phyloP scores from a whole-genome alignment of 2,797 vertebrate genomes.

The Nasua narica region DNA sequence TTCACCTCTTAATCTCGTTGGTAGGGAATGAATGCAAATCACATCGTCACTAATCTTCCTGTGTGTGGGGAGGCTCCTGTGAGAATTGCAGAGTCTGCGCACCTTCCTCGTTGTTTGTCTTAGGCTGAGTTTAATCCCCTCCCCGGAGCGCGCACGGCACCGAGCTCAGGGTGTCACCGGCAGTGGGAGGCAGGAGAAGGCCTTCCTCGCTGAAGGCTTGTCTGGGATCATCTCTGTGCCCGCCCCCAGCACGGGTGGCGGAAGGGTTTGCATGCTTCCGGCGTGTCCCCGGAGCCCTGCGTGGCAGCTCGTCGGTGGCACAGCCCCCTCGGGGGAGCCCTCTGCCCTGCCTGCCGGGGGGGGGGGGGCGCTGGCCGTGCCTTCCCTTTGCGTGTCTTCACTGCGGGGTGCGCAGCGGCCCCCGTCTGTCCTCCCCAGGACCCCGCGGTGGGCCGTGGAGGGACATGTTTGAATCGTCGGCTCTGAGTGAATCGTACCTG shows the following conservation, averaged over 20 bases:
- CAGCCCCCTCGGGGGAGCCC: neutral
- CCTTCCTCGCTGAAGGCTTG: rapidly evolving
- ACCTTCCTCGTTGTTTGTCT: neutral
- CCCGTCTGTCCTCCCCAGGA: rapidly evolving
- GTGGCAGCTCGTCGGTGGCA: neutral
- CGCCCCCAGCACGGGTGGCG: neutral
- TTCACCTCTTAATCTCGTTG: rapidly evolving
- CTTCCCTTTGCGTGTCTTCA: neutral
- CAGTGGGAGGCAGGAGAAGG: rapidly evolving
- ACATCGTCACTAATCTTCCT: rapidly evolving
- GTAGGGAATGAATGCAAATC: neutral
- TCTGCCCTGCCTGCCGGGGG: neutral
- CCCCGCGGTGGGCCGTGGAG: rapidly evolving
- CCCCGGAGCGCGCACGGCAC: neutral
- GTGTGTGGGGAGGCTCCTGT: neutral
- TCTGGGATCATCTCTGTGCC: neutral
- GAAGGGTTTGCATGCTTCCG: neutral
- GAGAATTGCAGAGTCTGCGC: neutral
- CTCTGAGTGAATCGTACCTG: rapidly evolving
- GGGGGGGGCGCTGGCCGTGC: rapidly evolving
- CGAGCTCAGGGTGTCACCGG: neutral
- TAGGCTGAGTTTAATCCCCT: neutral
- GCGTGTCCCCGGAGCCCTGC: neutral
- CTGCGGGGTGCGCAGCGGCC: rapidly evolving
- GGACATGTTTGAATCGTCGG: rapidly evolving